Conservation (phyloP, 2,888 invertebrate genomes). For the Micoletzkya japonica region DNA sequence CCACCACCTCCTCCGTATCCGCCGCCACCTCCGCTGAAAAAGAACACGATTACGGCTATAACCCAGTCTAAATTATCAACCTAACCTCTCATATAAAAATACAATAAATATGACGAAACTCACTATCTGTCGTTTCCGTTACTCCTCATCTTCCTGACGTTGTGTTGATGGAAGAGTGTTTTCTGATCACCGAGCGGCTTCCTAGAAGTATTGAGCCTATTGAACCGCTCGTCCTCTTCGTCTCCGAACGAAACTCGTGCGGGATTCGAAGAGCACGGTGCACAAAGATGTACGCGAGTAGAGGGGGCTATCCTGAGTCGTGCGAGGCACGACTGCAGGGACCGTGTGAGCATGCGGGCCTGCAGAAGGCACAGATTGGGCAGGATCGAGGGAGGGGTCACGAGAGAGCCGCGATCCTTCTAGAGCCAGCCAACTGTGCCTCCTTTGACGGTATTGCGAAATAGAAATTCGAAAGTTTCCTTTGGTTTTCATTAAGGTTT, state of each 20-base stretch:
- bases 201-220: conserved; percentile 22
- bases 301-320: conserved; percentile 15
- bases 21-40: conserved; percentile 20
- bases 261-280: conserved; percentile 6
- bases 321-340: conserved; percentile 10
- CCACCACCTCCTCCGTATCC: conserved; percentile 10
- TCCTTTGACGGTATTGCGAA: not conserved
- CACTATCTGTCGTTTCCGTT: conserved; percentile 38
- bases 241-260: not conserved
- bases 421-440: not conserved
- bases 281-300: not conserved
- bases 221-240: conserved; percentile 21
- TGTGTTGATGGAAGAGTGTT: conserved; percentile 36
- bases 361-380: conserved; percentile 18
- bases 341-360: conserved; percentile 17
- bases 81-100: not conserved
- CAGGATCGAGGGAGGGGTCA: not conserved
- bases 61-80: not conserved
- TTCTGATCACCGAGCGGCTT: conserved; percentile 37
- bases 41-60: not conserved
- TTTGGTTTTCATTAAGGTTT: no score
- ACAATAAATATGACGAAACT: conserved; percentile 28
- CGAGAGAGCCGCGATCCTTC: not conserved
- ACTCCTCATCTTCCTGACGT: conserved; percentile 38
- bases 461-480: not conserved